Percentiles rank a stretch among this genome's conserved stretches.
Evolutionary conservation across 2,888 invertebrate species (phyloP).

Genomic region (Hypercompe scribonia): DNA sequence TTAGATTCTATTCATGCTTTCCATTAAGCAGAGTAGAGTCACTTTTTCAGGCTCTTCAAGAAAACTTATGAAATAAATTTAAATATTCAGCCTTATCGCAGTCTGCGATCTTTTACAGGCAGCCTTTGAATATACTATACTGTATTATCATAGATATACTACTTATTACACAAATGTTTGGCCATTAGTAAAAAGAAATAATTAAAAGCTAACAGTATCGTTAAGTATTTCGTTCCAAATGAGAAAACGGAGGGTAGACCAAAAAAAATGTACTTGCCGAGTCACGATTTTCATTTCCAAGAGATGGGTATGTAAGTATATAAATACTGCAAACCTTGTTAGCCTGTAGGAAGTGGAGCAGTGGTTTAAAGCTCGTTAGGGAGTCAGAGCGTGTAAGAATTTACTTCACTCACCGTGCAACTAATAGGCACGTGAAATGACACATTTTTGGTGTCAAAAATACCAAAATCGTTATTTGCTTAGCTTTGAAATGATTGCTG

Average conservation of each 20-base stretch:
- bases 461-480: background rate
- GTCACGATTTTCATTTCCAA: slow-evolving; percentile 12
- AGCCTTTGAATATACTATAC: no score
- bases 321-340: background rate
- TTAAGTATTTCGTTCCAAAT: background rate
- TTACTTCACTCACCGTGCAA: background rate
- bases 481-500: background rate
- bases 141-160: background rate
- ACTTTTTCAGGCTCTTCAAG: no score
- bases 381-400: background rate
- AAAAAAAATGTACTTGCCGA: background rate
- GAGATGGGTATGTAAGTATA: background rate
- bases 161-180: no score
- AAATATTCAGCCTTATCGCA: no score
- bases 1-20: no score
- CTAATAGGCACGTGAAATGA: background rate
- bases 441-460: background rate
- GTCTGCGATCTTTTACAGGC: no score
- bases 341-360: background rate
- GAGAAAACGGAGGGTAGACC: background rate
- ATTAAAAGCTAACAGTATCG: background rate
- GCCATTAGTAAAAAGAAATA: background rate
- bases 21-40: no score
- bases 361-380: background rate
- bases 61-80: no score